These are phyloP conservation scores for Malurus alboscapulatus DNA, from an alignment of 2,113 vertebrate genomes.

Conservation along the genomic window DNA sequence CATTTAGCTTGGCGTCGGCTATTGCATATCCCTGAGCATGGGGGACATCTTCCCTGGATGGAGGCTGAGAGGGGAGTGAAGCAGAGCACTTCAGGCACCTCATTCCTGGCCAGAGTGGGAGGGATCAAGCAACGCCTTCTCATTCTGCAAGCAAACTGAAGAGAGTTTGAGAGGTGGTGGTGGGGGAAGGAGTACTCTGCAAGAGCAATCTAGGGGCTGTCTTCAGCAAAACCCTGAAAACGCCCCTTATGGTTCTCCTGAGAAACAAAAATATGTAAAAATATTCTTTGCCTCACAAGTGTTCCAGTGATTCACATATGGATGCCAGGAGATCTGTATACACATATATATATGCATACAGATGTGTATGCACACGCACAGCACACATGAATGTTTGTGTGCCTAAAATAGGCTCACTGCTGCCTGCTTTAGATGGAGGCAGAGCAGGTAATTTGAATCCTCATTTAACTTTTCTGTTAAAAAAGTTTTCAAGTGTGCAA, in stretches of 20 bases:
- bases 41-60: neutral
- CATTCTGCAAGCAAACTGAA: neutral
- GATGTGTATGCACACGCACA: rapidly evolving
- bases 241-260: neutral
- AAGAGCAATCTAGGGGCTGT: neutral
- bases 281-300: neutral
- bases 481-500: neutral
- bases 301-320: neutral
- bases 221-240: neutral
- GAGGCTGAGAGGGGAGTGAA: neutral
- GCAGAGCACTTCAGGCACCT: neutral
- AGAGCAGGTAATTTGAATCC: neutral
- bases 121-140: neutral
- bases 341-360: neutral
- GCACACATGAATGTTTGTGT: rapidly evolving
- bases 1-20: neutral
- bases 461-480: neutral
- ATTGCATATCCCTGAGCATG: rapidly evolving
- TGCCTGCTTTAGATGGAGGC: neutral
- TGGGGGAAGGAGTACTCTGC: neutral
- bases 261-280: neutral
- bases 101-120: neutral
- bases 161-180: neutral
- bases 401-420: neutral
- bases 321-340: neutral